These are phyloP conservation scores for Zaprionus lachaisei DNA, from an alignment of 1,140 invertebrate species.

Conservation along the genomic window DNA sequence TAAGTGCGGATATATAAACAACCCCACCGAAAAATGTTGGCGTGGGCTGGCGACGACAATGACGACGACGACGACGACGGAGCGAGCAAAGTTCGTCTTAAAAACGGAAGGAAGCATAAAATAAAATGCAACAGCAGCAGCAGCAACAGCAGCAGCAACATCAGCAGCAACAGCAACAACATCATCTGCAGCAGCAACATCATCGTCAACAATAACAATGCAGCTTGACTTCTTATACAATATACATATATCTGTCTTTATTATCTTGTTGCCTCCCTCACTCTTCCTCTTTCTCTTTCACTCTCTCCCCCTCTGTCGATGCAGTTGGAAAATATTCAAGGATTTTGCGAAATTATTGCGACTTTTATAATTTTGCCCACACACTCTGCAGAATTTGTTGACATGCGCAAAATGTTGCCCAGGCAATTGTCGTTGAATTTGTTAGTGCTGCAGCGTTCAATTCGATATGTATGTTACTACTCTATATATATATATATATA, in stretches of 20 bases:
- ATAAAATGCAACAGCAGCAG: constrained; percentile 71
- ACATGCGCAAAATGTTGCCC: constrained; percentile 73
- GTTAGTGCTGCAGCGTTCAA: constrained; percentile 56
- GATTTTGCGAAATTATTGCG: constrained; percentile 77
- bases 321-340: constrained; percentile 67
- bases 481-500: neutral
- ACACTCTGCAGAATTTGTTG: constrained; percentile 58
- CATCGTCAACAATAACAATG: constrained; percentile 29
- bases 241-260: constrained; percentile 26
- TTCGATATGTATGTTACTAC: neutral
- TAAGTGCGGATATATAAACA: constrained; percentile 83
- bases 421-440: constrained; percentile 69
- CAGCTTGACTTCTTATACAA: constrained; percentile 19
- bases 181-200: constrained; percentile 8
- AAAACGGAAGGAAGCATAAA: constrained; percentile 77
- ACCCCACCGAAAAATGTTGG: constrained; percentile 68
- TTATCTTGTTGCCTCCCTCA: neutral
- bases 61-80: neutral
- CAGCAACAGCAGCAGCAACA: constrained; percentile 36
- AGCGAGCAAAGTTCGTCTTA: constrained; percentile 51
- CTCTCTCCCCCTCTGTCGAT: neutral
- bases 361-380: constrained; percentile 74
- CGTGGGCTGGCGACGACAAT: constrained; percentile 7
- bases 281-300: neutral
- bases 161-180: constrained; percentile 29